Conservation (phyloP, 2,888 invertebrate genomes). For the Tubiluchus corallicola region DNA sequence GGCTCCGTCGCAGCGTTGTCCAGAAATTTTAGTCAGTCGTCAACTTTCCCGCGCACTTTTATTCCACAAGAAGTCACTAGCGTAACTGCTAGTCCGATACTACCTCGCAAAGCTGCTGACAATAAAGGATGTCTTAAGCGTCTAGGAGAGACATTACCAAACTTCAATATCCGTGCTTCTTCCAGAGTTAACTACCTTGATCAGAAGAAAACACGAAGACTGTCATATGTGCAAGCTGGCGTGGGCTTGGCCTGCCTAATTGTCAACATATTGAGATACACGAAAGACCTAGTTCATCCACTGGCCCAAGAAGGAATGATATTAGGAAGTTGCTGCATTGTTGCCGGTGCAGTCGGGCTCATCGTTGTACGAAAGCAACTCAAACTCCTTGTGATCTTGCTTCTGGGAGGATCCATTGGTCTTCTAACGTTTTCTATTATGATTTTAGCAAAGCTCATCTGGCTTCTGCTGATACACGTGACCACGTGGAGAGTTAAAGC, state of each 20-base stretch:
- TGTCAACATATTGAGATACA: background rate
- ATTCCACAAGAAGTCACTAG: too few relatives aligned
- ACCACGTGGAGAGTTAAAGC: background rate
- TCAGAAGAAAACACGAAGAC: too few relatives aligned
- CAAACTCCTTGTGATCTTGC: background rate
- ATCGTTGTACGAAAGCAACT: background rate
- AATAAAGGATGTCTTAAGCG: too few relatives aligned
- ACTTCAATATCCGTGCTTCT: too few relatives aligned
- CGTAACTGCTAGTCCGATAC: too few relatives aligned
- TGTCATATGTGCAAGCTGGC: too few relatives aligned
- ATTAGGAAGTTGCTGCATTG: background rate
- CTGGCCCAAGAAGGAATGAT: background rate
- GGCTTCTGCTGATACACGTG: background rate
- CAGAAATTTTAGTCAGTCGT: too few relatives aligned
- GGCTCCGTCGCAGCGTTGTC: too few relatives aligned
- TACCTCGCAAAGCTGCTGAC: too few relatives aligned
- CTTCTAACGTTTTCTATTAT: background rate
- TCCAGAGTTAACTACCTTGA: too few relatives aligned
- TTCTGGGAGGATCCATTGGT: background rate
- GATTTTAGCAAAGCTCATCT: slow-evolving; percentile 1
- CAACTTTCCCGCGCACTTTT: too few relatives aligned
- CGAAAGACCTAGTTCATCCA: background rate
- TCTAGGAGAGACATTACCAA: too few relatives aligned
- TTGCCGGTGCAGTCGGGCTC: background rate
- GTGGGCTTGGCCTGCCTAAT: background rate